Base-by-base conservation (phyloP, 2,888 invertebrate genomes). In the Blastobasis adustella region DNA sequence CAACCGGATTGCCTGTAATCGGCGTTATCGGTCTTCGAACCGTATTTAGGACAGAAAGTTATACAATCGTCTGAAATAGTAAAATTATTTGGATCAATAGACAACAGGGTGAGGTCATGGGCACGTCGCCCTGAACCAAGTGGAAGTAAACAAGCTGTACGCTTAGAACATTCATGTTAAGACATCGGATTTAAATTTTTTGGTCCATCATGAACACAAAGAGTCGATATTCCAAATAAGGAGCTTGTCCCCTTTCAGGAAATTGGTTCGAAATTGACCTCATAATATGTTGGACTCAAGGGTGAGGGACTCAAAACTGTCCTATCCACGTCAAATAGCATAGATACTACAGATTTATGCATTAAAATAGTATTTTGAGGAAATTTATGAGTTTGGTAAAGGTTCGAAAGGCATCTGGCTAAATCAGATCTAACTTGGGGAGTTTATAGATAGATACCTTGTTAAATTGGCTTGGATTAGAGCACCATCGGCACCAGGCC, bases 401-500 rank as follows among this genome's bases (percentile, higher is more conserved):
- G n/a, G 4, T 36, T 42, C 8, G 49, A 23, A 37, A 56, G 40
- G 23, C 41, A 54, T 39, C 47, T 51, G 6, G 56, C 56, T 8
- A 54, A 41, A n/a, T 50, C 43, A 6, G 44, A 45, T 8, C 52
- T 53, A n/a, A 8, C 23, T 47, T 37, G 54, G 54, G 5, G 10
- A 8, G 9, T 8, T 9, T 37, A 49, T 9, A 38, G 39, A 40
- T n/a, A 53, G 39, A 40, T n/a, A 53, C 49, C 7, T 51, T 45
- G 9, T 57, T n/a, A 39, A 38, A n/a, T 4, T 7, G 9, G 9
- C 44, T n/a, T n/a, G n/a, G n/a, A n/a, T n/a, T n/a, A n/a, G n/a
- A n/a, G n/a, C n/a, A 5, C 59, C 57, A 59, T 8, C 50, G 41
- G 8, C 49, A 46, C 52, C 53, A 54, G 36, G 54, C 54, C 5